phyloP scores from a whole-genome alignment of 2,888 invertebrate genomes.

The Drosophila subsilvestris region DNA sequence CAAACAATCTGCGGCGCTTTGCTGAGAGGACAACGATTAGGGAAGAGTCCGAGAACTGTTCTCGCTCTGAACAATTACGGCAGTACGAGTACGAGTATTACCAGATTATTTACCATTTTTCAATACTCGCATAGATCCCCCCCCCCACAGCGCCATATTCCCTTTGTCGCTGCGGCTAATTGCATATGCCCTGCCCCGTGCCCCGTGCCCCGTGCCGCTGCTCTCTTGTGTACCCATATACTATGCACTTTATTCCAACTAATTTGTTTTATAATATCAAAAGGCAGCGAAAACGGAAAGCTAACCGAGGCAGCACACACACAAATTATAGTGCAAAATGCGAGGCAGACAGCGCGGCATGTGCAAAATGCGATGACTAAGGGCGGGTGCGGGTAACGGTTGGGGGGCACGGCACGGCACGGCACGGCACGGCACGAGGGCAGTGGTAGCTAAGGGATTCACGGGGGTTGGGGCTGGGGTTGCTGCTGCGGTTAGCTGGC shows the following conservation, averaged over 20 bases:
- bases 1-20: slow-evolving; percentile 13
- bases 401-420: background rate
- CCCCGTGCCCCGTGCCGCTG: no score
- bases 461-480: slow-evolving; percentile 17
- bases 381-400: slow-evolving; percentile 7
- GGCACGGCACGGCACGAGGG: background rate
- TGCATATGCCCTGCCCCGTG: slow-evolving; percentile 55
- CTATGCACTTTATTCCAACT: slow-evolving; percentile 62
- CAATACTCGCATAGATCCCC: no score
- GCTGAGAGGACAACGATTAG: slow-evolving; percentile 11
- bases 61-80: no score
- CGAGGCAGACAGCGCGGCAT: slow-evolving; percentile 70
- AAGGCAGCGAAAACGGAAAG: slow-evolving; percentile 40
- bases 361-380: slow-evolving; percentile 57
- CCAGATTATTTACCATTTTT: background rate
- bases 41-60: slow-evolving; percentile 4
- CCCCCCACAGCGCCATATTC: slow-evolving; percentile 13
- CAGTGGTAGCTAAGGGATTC: slow-evolving; percentile 11
- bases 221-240: slow-evolving; percentile 44
- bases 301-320: slow-evolving; percentile 57
- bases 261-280: slow-evolving; percentile 77
- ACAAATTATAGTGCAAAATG: slow-evolving; percentile 70
- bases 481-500: slow-evolving; percentile 63
- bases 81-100: no score
- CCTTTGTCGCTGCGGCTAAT: slow-evolving; percentile 61